Evolutionary conservation across 2,888 invertebrate genomes (phyloP), one percentile per base, ranked within the genome.

Genomic region (Norana najaformis): DNA sequence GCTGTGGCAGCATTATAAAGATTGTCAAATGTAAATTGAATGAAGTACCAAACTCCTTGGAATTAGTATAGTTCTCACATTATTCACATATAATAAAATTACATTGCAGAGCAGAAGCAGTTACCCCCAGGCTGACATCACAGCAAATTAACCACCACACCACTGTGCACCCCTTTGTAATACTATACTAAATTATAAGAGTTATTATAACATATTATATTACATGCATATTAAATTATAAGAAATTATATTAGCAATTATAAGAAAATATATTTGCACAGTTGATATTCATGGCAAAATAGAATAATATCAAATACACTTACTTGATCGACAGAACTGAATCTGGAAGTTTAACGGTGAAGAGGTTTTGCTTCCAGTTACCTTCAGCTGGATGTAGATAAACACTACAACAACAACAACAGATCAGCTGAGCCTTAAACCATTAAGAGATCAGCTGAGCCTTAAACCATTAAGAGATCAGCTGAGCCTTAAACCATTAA

Each of bases 341-440:
- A 95, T 99, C 99, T 93, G 97, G 97, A 93, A 99, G 95, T 94
- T 97, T 97, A 92, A 97, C 96, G 91, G 97, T 96, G 94, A 97
- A 97, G 93, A 98, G 95, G 94, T 99, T 98, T 93, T 97, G 96
- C 93, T 97, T 97, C 97, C 99, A 99, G 94, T 98, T 97, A 0
- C 97, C 97, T 88, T 99, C 97, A 83, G 98, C 97, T 38, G 99
- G 99, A 95, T 99, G 99, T 89, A 99, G 97, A 94, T 97, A 98
- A 89, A 99, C 96, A 94, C 97, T 97, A 91, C 90, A 95, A 94
- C 89, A 91, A 91, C 69, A 69, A 8, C n/a, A n/a, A n/a, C n/a
- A n/a, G n/a, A 69, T 13, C 30, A 69, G n/a, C 69, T 53, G 53
- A 53, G 5, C 53, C 2, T 23, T 30, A 69, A n/a, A 69, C 69